Percentiles rank a stretch among this genome's conserved stretches.
Evolutionary conservation across 2,888 invertebrate species (phyloP).

Genomic region (Noctua janthina): DNA sequence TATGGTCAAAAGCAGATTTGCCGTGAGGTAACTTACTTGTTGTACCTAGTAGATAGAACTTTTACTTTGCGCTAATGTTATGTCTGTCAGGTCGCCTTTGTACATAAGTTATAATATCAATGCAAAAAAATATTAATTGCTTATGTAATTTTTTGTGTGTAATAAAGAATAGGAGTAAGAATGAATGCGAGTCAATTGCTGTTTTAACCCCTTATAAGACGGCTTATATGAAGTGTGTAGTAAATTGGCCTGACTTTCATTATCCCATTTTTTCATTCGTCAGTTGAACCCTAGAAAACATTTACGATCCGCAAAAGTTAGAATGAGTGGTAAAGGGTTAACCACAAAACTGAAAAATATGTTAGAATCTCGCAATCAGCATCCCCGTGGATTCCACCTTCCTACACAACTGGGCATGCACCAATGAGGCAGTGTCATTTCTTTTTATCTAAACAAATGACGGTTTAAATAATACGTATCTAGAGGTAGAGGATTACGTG

Average conservation of each 20-base stretch:
- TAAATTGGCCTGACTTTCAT: no score
- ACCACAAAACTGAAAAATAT: neutral
- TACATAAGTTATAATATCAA: neutral
- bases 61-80: neutral
- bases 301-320: no score
- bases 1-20: neutral
- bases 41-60: neutral
- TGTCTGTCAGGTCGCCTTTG: neutral
- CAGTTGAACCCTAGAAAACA: no score
- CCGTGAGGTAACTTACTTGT: neutral
- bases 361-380: neutral
- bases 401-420: neutral
- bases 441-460: slow-evolving; percentile 14
- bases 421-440: neutral
- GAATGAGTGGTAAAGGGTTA: no score
- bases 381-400: no score
- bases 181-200: neutral
- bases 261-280: no score
- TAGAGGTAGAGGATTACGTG: slow-evolving; percentile 36
- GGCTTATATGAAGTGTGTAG: no score
- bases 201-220: neutral
- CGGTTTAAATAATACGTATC: slow-evolving; percentile 14
- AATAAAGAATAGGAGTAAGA: neutral
- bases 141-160: neutral
- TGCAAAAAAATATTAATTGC: neutral